Evolutionary conservation across 2,888 invertebrate species (phyloP).

Genomic region (Cybosia mesomella): DNA sequence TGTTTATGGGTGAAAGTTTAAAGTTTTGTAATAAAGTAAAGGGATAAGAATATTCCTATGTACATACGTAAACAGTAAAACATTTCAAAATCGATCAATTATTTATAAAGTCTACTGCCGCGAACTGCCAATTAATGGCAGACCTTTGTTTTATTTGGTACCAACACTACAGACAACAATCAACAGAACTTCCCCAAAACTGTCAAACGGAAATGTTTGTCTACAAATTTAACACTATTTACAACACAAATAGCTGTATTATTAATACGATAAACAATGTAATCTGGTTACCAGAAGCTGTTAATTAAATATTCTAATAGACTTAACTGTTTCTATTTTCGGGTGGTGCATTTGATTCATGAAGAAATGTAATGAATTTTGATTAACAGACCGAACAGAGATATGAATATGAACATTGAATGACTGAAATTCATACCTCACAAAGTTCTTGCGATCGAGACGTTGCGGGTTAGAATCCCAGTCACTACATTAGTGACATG

Average conservation of each 20-base stretch:
- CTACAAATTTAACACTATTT: conserved; percentile 37
- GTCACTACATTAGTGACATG: background rate
- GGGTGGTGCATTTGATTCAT: conserved; percentile 4
- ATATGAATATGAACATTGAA: background rate
- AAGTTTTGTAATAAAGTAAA: background rate
- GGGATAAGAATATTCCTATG: no score
- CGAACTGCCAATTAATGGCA: conserved; percentile 45
- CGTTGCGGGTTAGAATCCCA: no score
- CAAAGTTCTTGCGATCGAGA: background rate
- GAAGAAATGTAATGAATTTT: background rate
- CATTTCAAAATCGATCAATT: background rate
- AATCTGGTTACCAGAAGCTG: conserved; percentile 62
- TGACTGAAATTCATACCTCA: background rate
- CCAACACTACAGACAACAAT: conserved; percentile 38
- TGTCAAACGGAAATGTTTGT: conserved; percentile 41
- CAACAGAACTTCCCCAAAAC: conserved; percentile 31
- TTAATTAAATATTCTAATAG: conserved; percentile 56
- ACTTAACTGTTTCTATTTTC: conserved; percentile 30
- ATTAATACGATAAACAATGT: conserved; percentile 69
- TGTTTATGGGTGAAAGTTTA: background rate
- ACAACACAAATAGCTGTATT: conserved; percentile 62
- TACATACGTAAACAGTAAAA: background rate
- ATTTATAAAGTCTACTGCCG: conserved; percentile 4
- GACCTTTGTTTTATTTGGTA: conserved; percentile 47
- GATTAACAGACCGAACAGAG: background rate